Evolutionary conservation across 92 coral and sea anemone species (phyloP), one percentile per base, ranked within the genome.

Genomic region (Palythoa caribaeorum): DNA sequence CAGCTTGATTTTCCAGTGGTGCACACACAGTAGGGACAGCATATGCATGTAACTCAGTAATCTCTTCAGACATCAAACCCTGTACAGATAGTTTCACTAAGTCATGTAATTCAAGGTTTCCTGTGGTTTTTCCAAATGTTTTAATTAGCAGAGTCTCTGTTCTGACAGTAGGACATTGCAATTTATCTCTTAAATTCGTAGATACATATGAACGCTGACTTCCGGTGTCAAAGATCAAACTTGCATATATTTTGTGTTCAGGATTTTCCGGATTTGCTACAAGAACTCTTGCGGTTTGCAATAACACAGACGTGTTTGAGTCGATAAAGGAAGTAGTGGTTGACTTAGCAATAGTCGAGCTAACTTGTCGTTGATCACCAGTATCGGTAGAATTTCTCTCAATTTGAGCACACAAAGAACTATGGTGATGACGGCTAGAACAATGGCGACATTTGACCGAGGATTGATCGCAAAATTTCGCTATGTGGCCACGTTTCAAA

Each of bases 161-260:
- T 55, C 74, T 83, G 10, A 75, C 85, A 11, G 86, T 44, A 38
- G 84, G 92, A 39, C 79, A 83, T 38, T 75, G 52, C 20, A 84
- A 80, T 53, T 36, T 40, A 6, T 90, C 89, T 88, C 79, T 87
- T 16, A 88, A 20, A 20, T 76, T 39, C 17, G 69, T 53, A 13
- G 94, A 86, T 39, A 93, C 73, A 73, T 91, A 91, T 1, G 89
- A 59, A 5, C 91, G 20, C 75, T 91, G 91, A 70, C 91, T 91
- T 17, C 93, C 92, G 7, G 87, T 85, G 55, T 93, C 94, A 39
- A 91, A 36, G 9, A 89, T 83, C 53, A 85, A 47, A 73, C 91
- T 71, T 35, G 70, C 78, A 71, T 85, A 52, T 47, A 66, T 50
- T 81, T 68, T 76, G 69, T 78, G 70, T 7, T 78, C 17, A 55